These are phyloP conservation scores for Theonella swinhoei DNA, from an alignment of 37 sponge, comb jelly and placozoan species.

Conservation along the genomic window DNA sequence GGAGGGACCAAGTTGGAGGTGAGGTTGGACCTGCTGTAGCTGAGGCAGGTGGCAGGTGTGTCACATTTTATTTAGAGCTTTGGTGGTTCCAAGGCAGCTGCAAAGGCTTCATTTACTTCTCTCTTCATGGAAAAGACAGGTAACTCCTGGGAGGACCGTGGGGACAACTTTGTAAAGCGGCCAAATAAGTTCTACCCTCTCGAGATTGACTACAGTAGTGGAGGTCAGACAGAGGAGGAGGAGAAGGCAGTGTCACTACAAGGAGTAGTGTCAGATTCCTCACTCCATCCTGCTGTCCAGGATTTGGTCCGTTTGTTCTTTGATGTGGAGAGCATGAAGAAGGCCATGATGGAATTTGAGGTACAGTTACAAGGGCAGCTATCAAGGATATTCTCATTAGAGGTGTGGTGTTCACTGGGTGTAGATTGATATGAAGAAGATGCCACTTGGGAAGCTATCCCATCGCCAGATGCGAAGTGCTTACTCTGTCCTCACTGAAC, in stretches of 20 bases:
- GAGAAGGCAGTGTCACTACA: constrained; percentile 10
- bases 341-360: constrained; percentile 95
- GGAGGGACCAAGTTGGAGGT: constrained; percentile 92
- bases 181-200: constrained; percentile 96
- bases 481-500: constrained; percentile 85
- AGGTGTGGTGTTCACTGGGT: too few relatives aligned
- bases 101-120: constrained; percentile 54
- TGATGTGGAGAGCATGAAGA: constrained; percentile 96
- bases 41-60: neutral
- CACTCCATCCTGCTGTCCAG: constrained; percentile 81
- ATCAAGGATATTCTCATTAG: neutral
- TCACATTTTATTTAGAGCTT: neutral
- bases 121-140: constrained; percentile 85
- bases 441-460: constrained; percentile 98
- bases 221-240: constrained; percentile 56
- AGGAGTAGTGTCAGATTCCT: constrained; percentile 74
- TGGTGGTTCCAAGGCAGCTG: constrained; percentile 28
- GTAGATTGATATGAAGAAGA: constrained; percentile 99
- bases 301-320: constrained; percentile 89
- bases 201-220: constrained; percentile 98
- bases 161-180: constrained; percentile 57
- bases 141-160: constrained; percentile 65
- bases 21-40: neutral
- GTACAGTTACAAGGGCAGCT: constrained; percentile 53
- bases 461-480: constrained; percentile 90